Evolutionary conservation across 2,888 invertebrate species (phyloP).

Genomic region (Pyrocoelia pectoralis): DNA sequence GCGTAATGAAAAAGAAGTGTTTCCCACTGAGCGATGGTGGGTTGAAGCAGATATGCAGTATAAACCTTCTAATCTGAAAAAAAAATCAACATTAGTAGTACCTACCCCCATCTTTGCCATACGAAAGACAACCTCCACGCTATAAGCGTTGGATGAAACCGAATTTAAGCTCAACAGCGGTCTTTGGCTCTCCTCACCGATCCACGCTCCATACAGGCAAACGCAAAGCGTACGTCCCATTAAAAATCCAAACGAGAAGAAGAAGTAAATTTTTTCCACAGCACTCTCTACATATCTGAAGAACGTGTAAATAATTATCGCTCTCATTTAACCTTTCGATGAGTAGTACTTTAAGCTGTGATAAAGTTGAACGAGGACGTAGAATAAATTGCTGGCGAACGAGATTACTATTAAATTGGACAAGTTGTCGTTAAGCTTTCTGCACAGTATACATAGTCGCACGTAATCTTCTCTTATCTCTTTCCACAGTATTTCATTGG

Average conservation of each 20-base stretch:
- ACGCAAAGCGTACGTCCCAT: slow-evolving; percentile 66
- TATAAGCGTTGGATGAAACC: slow-evolving; percentile 69
- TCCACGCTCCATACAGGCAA: slow-evolving; percentile 49
- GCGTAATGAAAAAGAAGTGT: slow-evolving; percentile 19
- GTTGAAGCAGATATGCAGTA: slow-evolving; percentile 16
- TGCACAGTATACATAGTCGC: slow-evolving; percentile 67
- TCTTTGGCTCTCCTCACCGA: slow-evolving; percentile 54
- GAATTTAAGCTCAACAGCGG: slow-evolving; percentile 64
- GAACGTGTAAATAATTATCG: no score
- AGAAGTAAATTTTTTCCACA: slow-evolving; percentile 66
- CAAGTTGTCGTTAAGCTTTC: slow-evolving; percentile 66
- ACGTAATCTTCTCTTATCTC: slow-evolving; percentile 70
- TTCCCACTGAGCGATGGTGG: slow-evolving; percentile 14
- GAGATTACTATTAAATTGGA: slow-evolving; percentile 70
- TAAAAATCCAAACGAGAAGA: slow-evolving; percentile 70
- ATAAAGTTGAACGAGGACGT: slow-evolving; percentile 74
- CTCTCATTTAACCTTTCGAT: no score
- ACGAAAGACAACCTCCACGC: no score
- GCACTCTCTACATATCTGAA: slow-evolving; percentile 7
- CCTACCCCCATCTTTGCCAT: no score
- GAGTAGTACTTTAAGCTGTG: slow-evolving; percentile 62
- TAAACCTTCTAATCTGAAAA: slow-evolving; percentile 20
- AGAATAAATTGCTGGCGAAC: slow-evolving; percentile 73
- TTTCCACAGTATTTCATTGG: slow-evolving; percentile 70
- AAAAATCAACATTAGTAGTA: no score